Evolutionary conservation across 2,797 vertebrate species (phyloP).

Genomic region (Thamnophis elegans): DNA sequence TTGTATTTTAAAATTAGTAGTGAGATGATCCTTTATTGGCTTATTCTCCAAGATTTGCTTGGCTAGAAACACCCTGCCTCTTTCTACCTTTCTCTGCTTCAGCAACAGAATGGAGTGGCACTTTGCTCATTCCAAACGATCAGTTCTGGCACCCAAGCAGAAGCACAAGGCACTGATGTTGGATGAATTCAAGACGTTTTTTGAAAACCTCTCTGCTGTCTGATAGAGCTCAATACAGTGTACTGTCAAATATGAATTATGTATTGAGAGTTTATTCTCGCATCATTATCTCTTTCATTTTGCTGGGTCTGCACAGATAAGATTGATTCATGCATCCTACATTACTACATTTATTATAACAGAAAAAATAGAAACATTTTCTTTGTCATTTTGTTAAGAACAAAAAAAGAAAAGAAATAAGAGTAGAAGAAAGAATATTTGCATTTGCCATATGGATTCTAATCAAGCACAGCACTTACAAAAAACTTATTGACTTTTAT

Average conservation of each 20-base stretch:
- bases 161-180: slow-evolving; percentile 60
- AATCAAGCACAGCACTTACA: slow-evolving; percentile 33
- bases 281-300: slow-evolving; percentile 65
- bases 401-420: slow-evolving; percentile 29
- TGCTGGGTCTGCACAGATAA: slow-evolving; percentile 64
- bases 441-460: slow-evolving; percentile 32
- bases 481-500: slow-evolving; percentile 38
- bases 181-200: slow-evolving; percentile 53
- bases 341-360: slow-evolving; percentile 56
- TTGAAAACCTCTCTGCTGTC: slow-evolving; percentile 54
- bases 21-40: not conserved
- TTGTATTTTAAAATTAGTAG: not conserved
- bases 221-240: slow-evolving; percentile 45
- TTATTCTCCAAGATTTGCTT: not conserved
- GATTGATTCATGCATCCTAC: slow-evolving; percentile 64
- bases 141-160: slow-evolving; percentile 62
- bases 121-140: slow-evolving; percentile 55
- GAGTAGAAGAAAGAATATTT: slow-evolving; percentile 15
- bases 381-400: slow-evolving; percentile 6
- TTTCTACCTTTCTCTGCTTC: slow-evolving; percentile 41
- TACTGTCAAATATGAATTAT: slow-evolving; percentile 66
- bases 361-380: slow-evolving; percentile 51
- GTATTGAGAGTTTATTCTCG: slow-evolving; percentile 63
- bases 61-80: not conserved
- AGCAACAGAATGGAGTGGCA: slow-evolving; percentile 38